Evolutionary conservation across 2,113 vertebrate genomes (phyloP).

Genomic region (Onychostruthus taczanowskii): DNA sequence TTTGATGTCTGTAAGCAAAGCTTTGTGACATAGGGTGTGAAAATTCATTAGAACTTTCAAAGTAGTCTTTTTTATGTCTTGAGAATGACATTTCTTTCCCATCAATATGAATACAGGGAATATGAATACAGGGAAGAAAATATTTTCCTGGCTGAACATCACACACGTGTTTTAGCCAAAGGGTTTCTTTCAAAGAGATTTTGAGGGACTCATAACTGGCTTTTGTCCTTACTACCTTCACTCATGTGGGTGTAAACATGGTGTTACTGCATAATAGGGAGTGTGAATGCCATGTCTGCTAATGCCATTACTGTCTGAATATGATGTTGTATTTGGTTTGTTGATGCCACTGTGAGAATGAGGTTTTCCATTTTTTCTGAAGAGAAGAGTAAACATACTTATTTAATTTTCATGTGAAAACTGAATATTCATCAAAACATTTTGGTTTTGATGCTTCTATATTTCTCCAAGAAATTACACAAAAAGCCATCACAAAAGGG

Average conservation of each 20-base stretch:
- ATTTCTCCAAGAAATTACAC: background rate
- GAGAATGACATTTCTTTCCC: background rate
- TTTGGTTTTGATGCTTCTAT: background rate
- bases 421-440: background rate
- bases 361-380: background rate
- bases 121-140: background rate
- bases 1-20: background rate
- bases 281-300: background rate
- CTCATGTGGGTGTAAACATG: background rate
- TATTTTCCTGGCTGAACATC: background rate
- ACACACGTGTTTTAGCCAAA: background rate
- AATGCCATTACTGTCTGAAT: background rate
- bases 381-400: background rate
- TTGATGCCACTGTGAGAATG: background rate
- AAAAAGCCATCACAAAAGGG: background rate
- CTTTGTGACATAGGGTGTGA: background rate
- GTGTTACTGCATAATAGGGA: background rate
- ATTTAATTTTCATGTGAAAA: background rate
- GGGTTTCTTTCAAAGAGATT: background rate
- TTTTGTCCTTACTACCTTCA: background rate
- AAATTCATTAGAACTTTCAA: constrained; percentile 23
- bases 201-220: background rate
- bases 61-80: background rate
- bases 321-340: background rate
- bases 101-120: background rate